Conservation (phyloP, 53 echinoderm and acorn worm genomes). For the Henricia sp. region DNA sequence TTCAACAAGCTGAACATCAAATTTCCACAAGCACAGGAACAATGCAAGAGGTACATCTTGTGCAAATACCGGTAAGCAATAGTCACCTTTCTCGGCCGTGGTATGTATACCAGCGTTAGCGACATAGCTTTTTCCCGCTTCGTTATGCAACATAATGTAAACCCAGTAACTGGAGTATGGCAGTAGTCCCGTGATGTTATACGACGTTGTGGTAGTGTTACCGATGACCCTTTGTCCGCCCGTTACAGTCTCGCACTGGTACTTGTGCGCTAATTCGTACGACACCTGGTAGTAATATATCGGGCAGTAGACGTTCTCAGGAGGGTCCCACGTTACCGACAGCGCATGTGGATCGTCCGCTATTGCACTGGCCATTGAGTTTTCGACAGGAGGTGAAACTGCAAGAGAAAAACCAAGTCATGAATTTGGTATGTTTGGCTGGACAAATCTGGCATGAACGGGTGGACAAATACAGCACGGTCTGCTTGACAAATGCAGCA, state of each 20-base stretch:
- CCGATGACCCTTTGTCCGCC: neutral
- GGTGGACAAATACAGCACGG: too few relatives aligned
- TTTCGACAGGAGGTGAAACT: neutral
- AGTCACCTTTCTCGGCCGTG: slow-evolving; percentile 17
- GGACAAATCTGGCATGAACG: too few relatives aligned
- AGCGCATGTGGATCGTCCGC: slow-evolving; percentile 7
- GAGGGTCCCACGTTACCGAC: neutral
- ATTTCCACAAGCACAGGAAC: too few relatives aligned
- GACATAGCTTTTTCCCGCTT: neutral
- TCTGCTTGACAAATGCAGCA: too few relatives aligned
- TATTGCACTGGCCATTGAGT: neutral
- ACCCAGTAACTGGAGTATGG: slow-evolving; percentile 4
- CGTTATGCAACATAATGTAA: neutral
- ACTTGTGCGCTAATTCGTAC: neutral
- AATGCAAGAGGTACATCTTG: too few relatives aligned
- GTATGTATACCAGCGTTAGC: neutral
- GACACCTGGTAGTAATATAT: slow-evolving; percentile 14
- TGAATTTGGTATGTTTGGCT: too few relatives aligned
- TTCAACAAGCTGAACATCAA: too few relatives aligned
- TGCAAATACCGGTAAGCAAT: too few relatives aligned
- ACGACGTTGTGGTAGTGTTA: neutral
- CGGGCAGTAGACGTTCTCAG: neutral
- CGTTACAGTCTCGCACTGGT: neutral
- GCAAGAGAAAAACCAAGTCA: neutral
- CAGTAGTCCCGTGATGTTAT: slow-evolving; percentile 18